phyloP scores from a whole-genome alignment of 2,797 vertebrate species.

The Myiotriccus ornatus region DNA sequence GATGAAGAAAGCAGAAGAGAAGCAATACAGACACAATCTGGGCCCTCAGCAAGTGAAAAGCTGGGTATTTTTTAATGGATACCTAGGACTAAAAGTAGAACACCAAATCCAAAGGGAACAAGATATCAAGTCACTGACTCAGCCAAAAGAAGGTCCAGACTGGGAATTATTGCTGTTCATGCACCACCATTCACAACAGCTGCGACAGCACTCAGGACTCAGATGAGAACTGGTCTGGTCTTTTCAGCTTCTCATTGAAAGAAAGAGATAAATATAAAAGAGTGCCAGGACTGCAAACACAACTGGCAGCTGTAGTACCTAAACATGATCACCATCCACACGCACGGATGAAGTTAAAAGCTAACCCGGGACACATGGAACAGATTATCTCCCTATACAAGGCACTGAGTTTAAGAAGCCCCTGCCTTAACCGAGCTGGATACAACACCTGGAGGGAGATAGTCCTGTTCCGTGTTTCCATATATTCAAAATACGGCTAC shows the following conservation, averaged over 20 bases:
- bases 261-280: neutral
- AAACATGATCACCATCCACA: rapidly evolving
- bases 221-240: neutral
- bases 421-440: rapidly evolving
- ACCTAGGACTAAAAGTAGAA: neutral
- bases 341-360: neutral
- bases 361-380: rapidly evolving
- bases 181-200: neutral
- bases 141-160: rapidly evolving
- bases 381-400: rapidly evolving
- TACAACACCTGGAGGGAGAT: rapidly evolving
- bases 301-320: neutral
- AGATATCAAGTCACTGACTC: neutral
- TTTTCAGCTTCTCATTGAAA: neutral
- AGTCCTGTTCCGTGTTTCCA: rapidly evolving
- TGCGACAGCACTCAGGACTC: neutral
- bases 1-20: neutral
- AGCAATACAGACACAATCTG: neutral
- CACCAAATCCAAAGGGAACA: neutral
- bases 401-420: rapidly evolving
- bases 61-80: neutral
- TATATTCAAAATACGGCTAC: rapidly evolving
- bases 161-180: neutral
- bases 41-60: neutral
- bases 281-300: neutral